Evolutionary conservation across 2,888 invertebrate species (phyloP), one percentile per base, ranked within the genome.

Genomic region (Pseudococcus viburni): DNA sequence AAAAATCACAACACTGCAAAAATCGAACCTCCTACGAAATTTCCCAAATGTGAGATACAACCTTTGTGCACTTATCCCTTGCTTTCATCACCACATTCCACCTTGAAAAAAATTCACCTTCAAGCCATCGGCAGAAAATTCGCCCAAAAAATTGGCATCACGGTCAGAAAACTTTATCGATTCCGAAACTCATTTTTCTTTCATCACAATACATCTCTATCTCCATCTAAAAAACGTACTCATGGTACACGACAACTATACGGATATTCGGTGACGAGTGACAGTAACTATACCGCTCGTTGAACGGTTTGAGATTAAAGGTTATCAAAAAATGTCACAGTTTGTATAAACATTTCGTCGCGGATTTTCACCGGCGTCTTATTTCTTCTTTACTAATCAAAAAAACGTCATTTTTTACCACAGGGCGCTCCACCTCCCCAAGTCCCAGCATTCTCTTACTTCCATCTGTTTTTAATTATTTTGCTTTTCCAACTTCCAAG

Each of bases 241-340:
- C 8, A 6, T 55, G 22, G 1, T 55, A n/a, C n/a, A 68, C 64
- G 64, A 64, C 3, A 9, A 42, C 19, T 5, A 11, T 26, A 17
- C 15, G 33, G 33, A 17, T 73, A 73, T 33, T 17, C 33, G 33
- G 39, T 73, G 33, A 73, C 33, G 73, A 73, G 73, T 73, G 73
- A 73, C 73, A 73, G 73, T 73, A 73, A 33, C 73, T 33, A 17
- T 73, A 9, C 0, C 5, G 68, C 15, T 12, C 26, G 33, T 73
- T 39, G 73, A 73, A 73, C 33, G 73, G 33, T 73, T 73, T 17
- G 73, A 73, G 73, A 73, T 73, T 73, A 73, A 73, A 73, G 39
- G 73, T 73, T 73, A 73, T 73, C 73, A 73, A 33, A 73, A 73
- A 73, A 73, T 73, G 73, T 73, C 73, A 73, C 73, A 33, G 73